Evolutionary conservation across 2,797 vertebrate species (phyloP).

Genomic region (Spea hammondii): DNA sequence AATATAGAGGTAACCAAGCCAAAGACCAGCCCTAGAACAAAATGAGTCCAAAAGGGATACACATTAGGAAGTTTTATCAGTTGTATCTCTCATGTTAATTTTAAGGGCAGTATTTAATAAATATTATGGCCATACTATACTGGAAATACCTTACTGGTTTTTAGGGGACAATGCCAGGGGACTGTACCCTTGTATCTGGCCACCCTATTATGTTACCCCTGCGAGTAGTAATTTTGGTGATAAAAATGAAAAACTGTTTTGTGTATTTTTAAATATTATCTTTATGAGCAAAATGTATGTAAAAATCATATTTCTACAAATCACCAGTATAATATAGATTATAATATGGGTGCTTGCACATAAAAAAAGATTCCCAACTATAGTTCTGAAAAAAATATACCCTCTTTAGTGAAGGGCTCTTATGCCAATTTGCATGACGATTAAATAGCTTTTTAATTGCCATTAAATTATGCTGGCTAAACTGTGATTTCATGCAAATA

Average conservation of each 20-base stretch:
- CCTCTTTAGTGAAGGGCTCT: conserved; percentile 73
- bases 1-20: too few relatives aligned
- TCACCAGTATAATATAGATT: conserved; percentile 56
- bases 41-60: too few relatives aligned
- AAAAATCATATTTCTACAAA: conserved; percentile 54
- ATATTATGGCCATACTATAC: too few relatives aligned
- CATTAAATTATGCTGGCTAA: conserved; percentile 90
- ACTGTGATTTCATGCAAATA: conserved; percentile 97
- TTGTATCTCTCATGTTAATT: too few relatives aligned
- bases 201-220: too few relatives aligned
- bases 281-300: conserved; percentile 54
- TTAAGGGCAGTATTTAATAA: too few relatives aligned
- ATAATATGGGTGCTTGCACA: conserved; percentile 53
- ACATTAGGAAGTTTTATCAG: too few relatives aligned
- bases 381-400: conserved; percentile 63
- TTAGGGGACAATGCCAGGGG: too few relatives aligned
- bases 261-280: conserved; percentile 50
- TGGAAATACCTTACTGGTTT: too few relatives aligned
- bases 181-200: too few relatives aligned
- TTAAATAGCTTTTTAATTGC: conserved; percentile 97
- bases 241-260: background rate
- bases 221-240: too few relatives aligned
- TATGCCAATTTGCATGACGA: conserved; percentile 79
- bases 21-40: too few relatives aligned
- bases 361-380: conserved; percentile 60